phyloP scores from a whole-genome alignment of 2,888 invertebrate genomes.

The Trimorus sp. region DNA sequence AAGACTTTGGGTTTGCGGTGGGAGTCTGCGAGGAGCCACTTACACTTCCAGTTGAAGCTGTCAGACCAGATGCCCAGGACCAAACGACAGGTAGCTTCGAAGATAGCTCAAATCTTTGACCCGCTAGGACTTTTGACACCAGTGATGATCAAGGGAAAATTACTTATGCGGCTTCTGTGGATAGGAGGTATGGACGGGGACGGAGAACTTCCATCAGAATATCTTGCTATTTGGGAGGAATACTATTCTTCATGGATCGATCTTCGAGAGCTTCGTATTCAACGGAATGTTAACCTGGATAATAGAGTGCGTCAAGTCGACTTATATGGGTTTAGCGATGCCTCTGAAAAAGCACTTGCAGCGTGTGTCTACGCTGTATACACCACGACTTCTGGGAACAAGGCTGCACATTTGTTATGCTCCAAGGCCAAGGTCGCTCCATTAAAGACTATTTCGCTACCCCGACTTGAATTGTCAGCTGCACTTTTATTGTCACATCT shows the following conservation, averaged over 20 bases:
- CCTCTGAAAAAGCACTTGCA: constrained; percentile 2
- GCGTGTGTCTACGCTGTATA: background rate
- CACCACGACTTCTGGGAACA: background rate
- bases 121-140: constrained; percentile 36
- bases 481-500: background rate
- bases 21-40: background rate
- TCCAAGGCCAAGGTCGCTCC: background rate
- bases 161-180: constrained; percentile 53
- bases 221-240: background rate
- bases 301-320: background rate
- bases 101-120: background rate
- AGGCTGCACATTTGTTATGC: background rate
- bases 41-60: background rate
- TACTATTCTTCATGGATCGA: background rate
- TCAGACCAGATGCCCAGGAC: background rate
- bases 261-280: background rate
- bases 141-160: constrained; percentile 54
- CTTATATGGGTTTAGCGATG: constrained; percentile 7
- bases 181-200: constrained; percentile 33
- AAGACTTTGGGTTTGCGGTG: constrained; percentile 10
- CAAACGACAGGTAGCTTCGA: background rate
- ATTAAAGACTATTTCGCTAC: background rate
- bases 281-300: background rate
- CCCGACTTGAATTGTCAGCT: background rate
- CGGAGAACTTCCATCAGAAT: background rate